Base-by-base conservation (phyloP, 2,888 invertebrate genomes). In the Phengaris alcon region DNA sequence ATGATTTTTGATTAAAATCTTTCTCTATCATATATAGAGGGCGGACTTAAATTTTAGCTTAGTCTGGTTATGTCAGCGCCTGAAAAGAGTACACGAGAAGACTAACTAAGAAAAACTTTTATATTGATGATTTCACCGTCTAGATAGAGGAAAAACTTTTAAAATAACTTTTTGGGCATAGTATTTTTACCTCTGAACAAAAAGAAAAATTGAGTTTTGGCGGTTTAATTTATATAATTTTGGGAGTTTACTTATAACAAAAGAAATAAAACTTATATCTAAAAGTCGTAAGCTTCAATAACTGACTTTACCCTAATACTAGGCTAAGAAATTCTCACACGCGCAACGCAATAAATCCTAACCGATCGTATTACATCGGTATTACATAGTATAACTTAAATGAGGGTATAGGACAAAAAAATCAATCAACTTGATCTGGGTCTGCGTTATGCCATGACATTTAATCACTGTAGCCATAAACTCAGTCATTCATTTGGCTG, bases 401-500 rank as follows among this genome's bases (percentile, higher is more conserved):
- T 70, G 70, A 70, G 46, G 13, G 48, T 15, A 51, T 22, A 70
- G 51, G 70, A 48, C 70, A 48, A 77, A 77, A 77, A 75, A 75
- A 75, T 76, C 75, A 81, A 81, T 82, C 80, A 82, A 80, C 80
- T 77, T 79, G 77, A 79, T 73, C 76, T 75, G 77, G 78, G 68
- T 69, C 77, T 77, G 79, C 81, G 80, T 82, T 80, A 81, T 81
- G 83, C 82, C 80, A 78, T 81, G 82, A 80, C 78, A 82, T 82
- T 83, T 83, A 82, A 83, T 82, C 82, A 83, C 81, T 82, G 80
- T 82, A 81, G 78, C 78, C 79, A 79, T 81, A 82, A 81, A 80
- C 76, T 77, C 77, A 77, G 74, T 77, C 75, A 74, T 78, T 78
- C 75, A 74, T 78, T 78, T 79, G 77, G 73, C 76, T 73, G 78